phyloP scores from a whole-genome alignment of 2,888 invertebrate genomes.

The Nomada ferruginata region DNA sequence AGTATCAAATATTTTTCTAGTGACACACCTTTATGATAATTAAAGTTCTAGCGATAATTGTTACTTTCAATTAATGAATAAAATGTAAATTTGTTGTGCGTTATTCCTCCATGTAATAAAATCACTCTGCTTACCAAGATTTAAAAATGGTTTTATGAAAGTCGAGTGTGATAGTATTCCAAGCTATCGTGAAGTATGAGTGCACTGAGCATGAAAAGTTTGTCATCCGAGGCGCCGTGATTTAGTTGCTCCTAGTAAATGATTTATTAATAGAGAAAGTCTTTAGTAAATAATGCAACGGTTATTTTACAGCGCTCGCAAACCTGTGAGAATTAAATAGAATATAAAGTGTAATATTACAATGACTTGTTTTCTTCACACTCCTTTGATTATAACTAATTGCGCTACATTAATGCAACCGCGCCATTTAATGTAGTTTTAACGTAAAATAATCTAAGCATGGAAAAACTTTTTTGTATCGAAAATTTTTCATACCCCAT shows the following conservation, averaged over 20 bases:
- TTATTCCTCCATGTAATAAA: not conserved
- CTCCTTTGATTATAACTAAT: not conserved
- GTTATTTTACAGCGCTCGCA: not conserved
- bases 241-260: not conserved
- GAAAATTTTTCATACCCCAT: not conserved
- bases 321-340: not conserved
- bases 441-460: not conserved
- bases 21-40: not conserved
- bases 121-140: not conserved
- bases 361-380: not conserved
- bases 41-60: not conserved
- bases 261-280: conserved; percentile 4
- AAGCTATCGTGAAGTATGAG: not conserved
- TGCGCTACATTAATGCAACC: not conserved
- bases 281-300: conserved; percentile 4
- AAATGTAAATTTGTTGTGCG: not conserved
- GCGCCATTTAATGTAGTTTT: not conserved
- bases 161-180: not conserved
- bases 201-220: not conserved
- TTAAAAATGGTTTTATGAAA: not conserved
- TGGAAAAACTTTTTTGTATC: not conserved
- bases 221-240: not conserved
- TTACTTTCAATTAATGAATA: not conserved
- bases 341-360: not conserved
- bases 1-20: not conserved